These are phyloP conservation scores for Petrophora chlorosata DNA, from an alignment of 2,888 invertebrate species.

Conservation along the genomic window DNA sequence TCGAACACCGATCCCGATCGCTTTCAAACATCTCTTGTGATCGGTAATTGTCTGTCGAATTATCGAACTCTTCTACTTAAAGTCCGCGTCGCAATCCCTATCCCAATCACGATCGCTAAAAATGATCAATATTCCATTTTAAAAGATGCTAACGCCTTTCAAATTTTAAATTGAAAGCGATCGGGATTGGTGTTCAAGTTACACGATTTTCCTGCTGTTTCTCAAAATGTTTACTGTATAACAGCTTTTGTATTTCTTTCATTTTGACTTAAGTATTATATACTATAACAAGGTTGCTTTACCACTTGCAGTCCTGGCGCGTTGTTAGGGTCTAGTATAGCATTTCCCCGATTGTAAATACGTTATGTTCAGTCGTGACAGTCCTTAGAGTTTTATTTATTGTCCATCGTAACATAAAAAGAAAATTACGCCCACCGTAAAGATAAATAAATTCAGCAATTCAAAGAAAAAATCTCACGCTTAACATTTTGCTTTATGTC, in stretches of 20 bases:
- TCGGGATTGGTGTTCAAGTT: no score
- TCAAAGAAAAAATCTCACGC: conserved; percentile 29
- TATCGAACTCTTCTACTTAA: no score
- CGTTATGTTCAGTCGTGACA: conserved; percentile 29
- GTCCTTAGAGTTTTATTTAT: conserved; percentile 33
- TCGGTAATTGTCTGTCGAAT: no score
- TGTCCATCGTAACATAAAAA: conserved; percentile 38
- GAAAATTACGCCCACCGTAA: conserved; percentile 36
- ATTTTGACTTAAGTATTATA: conserved; percentile 4
- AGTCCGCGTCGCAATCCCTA: no score
- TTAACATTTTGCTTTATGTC: conserved; percentile 30
- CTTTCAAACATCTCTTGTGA: no score
- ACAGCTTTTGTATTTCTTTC: no score
- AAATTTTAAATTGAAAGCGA: no score
- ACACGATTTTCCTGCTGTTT: no score
- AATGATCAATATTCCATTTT: no score
- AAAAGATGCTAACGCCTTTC: no score
- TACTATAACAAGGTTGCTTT: conserved; percentile 3
- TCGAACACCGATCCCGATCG: no score
- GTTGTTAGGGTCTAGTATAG: conserved; percentile 5
- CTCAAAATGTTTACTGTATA: conserved; percentile 6
- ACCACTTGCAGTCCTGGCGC: neutral
- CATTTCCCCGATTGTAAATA: conserved; percentile 22
- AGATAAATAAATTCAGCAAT: conserved; percentile 35
- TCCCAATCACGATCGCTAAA: no score